Evolutionary conservation across 2,888 invertebrate species (phyloP).

Genomic region (Euplagia quadripunctaria): DNA sequence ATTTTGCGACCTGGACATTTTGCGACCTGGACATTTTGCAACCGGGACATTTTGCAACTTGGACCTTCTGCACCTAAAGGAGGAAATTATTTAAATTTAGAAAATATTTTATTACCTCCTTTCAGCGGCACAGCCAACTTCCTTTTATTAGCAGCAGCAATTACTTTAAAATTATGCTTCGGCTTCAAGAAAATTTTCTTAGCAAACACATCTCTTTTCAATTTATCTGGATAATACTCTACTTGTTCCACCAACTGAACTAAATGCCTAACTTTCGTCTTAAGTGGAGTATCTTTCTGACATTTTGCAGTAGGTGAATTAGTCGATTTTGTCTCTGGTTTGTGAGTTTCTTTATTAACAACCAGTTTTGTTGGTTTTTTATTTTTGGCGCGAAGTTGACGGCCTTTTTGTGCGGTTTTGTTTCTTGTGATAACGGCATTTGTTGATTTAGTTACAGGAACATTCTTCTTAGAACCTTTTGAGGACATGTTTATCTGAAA

Average conservation of each 20-base stretch:
- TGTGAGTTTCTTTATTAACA: slow-evolving; percentile 13
- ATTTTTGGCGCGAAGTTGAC: slow-evolving; percentile 51
- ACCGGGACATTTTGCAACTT: too few species aligned
- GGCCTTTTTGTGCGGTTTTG: slow-evolving; percentile 61
- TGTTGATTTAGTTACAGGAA: slow-evolving; percentile 6
- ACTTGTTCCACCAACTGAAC: slow-evolving; percentile 26
- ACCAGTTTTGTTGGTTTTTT: slow-evolving; percentile 23
- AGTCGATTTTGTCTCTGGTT: slow-evolving; percentile 38
- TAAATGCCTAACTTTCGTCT: slow-evolving; percentile 17
- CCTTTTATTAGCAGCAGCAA: slow-evolving; percentile 68
- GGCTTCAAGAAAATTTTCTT: slow-evolving; percentile 68
- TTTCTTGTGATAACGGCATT: slow-evolving; percentile 63
- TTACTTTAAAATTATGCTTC: slow-evolving; percentile 62
- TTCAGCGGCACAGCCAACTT: slow-evolving; percentile 64
- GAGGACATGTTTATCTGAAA: slow-evolving; percentile 46
- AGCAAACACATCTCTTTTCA: slow-evolving; percentile 54
- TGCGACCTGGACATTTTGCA: too few species aligned
- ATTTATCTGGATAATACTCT: slow-evolving; percentile 69
- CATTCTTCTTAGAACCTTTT: slow-evolving; percentile 28
- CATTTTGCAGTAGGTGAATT: slow-evolving; percentile 29
- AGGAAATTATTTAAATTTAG: too few species aligned
- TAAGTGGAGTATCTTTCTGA: slow-evolving; percentile 32
- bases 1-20: too few species aligned
- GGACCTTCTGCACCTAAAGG: too few species aligned
- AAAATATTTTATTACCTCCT: slow-evolving; percentile 62